Evolutionary conservation across 2,888 invertebrate species (phyloP), one percentile per base, ranked within the genome.

Genomic region (Hypsopygia costalis): DNA sequence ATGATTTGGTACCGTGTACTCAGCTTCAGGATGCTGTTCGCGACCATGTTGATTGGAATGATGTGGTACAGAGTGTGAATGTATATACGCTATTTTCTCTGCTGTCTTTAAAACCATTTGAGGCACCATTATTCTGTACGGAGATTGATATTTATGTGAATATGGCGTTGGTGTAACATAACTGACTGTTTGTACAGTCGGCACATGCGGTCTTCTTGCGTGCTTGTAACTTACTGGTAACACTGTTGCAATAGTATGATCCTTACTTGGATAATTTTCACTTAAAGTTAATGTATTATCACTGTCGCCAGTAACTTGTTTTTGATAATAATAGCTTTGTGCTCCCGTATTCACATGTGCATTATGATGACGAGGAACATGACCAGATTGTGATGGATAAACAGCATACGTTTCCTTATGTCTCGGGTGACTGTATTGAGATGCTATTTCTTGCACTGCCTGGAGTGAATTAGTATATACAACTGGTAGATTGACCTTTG

Each of bases 201-300:
- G 68, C 10, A 62, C 57, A 11, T 58, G 62, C 16, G 70, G 70
- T 33, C 57, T 62, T 25, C 51, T 51, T 1, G 54, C 53, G 12
- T 62, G 51, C 35, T 74, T 74, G 44, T 82, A 80, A 40, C 72
- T 72, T 8, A 70, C 59, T 1, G 88, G 86, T 34, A 81, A 63
- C 28, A 91, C 90, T 33, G 91, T 83, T 0, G 91, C 91, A 52
- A 87, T 80, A 0, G 91, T 92, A 46, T 92, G 91, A 34, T 87
- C 85, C 46, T 89, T 82, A 49, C 86, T 89, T 0, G 91, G 91
- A 57, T 91, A 91, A 52, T 91, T 91, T 62, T 91, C 91, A 11
- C 87, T 77, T 1, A 91, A 80, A 1, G 81, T 59, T 12, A 90
- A 55, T 8, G 69, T 66, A 29, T 75, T 59, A 36, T 65, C 58